Evolutionary conservation across 1,140 invertebrate genomes (phyloP).

Genomic region (Chlorops oryzae): DNA sequence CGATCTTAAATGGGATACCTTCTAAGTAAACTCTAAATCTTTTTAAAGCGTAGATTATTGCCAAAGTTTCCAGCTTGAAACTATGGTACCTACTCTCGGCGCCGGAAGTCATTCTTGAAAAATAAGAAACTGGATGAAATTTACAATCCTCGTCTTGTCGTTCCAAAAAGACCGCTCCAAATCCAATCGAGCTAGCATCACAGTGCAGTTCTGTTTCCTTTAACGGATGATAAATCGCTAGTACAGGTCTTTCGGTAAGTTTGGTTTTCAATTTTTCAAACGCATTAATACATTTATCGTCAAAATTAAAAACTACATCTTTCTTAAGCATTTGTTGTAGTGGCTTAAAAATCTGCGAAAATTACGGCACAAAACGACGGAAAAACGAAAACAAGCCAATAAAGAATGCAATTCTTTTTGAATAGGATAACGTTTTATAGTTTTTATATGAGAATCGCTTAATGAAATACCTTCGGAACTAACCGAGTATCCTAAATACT

Average conservation of each 20-base stretch:
- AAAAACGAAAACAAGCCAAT: neutral
- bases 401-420: neutral
- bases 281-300: neutral
- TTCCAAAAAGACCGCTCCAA: neutral
- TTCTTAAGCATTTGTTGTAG: neutral
- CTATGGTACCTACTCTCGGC: too few species aligned
- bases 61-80: too few species aligned
- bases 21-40: too few species aligned
- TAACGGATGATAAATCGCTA: neutral
- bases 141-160: slow-evolving; percentile 1
- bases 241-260: neutral
- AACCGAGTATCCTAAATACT: too few species aligned
- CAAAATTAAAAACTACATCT: neutral
- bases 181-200: neutral
- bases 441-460: too few species aligned
- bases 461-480: too few species aligned
- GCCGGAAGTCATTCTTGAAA: neutral
- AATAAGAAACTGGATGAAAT: slow-evolving; percentile 1
- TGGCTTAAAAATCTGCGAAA: neutral
- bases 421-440: neutral
- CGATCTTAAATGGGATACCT: too few species aligned
- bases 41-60: too few species aligned
- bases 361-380: neutral
- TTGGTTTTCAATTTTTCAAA: neutral
- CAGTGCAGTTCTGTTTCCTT: neutral